Conservation (phyloP, 2,888 invertebrate genomes). For the Vanessa cardui region DNA sequence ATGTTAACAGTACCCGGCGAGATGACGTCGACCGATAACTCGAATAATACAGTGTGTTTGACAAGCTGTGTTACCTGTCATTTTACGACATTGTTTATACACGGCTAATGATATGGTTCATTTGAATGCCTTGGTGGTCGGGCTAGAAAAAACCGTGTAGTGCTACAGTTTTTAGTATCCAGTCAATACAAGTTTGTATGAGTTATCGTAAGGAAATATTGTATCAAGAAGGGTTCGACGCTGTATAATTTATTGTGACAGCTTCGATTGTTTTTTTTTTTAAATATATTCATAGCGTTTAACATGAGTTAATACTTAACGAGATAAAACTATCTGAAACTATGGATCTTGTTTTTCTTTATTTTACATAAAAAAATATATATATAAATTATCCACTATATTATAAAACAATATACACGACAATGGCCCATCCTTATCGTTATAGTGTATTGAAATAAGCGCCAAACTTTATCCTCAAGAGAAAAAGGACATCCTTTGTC, state of each 20-base stretch:
- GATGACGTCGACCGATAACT: constrained; percentile 32
- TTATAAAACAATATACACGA: no score
- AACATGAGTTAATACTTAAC: no score
- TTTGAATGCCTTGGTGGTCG: constrained; percentile 80
- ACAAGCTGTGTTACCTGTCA: constrained; percentile 67
- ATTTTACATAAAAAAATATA: no score
- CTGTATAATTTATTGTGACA: constrained; percentile 1
- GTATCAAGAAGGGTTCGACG: background rate
- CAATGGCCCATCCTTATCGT: no score
- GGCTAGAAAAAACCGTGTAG: constrained; percentile 49
- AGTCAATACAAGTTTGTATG: constrained; percentile 2
- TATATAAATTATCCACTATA: no score
- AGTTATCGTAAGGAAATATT: background rate
- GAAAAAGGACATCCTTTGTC: no score
- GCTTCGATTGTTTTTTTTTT: background rate
- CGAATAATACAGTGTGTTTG: constrained; percentile 31
- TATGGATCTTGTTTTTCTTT: no score
- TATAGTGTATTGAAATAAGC: no score
- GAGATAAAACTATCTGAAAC: no score
- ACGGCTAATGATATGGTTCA: constrained; percentile 74
- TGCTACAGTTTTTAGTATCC: constrained; percentile 11
- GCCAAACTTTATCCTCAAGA: no score
- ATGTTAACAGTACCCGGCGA: constrained; percentile 65
- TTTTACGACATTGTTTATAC: constrained; percentile 77
- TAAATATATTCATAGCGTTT: no score